Base-by-base conservation (phyloP, 1,140 invertebrate genomes). In the Homalodisca vitripennis region DNA sequence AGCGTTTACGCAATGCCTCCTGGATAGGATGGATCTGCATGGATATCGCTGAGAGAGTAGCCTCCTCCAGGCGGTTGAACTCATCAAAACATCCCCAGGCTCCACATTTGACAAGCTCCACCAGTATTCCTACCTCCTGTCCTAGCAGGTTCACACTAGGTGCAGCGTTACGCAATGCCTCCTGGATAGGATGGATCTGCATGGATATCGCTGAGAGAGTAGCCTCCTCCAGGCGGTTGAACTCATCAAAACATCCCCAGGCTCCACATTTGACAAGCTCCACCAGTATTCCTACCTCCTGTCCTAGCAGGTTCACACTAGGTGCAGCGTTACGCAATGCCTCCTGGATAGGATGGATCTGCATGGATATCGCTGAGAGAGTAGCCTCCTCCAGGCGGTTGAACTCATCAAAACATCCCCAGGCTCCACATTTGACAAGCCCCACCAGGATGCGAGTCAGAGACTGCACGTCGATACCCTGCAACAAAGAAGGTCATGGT, bases 51-150 rank as follows among this genome's bases (percentile, higher is more conserved):
- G 95, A 98, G 41, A 99, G 81, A 3, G 97, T 97, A 1, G 67
- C 89, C 78, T 97, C 92, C 75, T 97, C 92, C 20, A 99, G 81
- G 13, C 97, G 88, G 82, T 99, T 99, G 80, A 98, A 98, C 82
- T 99, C 97, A 82, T 99, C 96, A 81, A 98, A 98, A 81, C 96
- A 98, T 30, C 97, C 97, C 96, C 96, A 98, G 41, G 95, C 94
- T n/a, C 97, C 97, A 80, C 93, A 93, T 78, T 94, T 91, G 0
- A 95, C 93, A 48, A 99, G 76, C 0, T 97, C 97, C 32, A 93
- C 90, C 64, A 99, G 86, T 75, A 98, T 94, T 65, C 97, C n/a
- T 77, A 92, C 92, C 73, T 91, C 85, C 80, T 89, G 86, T n/a
- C 88, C 88, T 47, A 92, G 84, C 41, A 96, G 80, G 69, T 85